Conservation (phyloP, 2,888 invertebrate species). For the Molorchus minor region DNA sequence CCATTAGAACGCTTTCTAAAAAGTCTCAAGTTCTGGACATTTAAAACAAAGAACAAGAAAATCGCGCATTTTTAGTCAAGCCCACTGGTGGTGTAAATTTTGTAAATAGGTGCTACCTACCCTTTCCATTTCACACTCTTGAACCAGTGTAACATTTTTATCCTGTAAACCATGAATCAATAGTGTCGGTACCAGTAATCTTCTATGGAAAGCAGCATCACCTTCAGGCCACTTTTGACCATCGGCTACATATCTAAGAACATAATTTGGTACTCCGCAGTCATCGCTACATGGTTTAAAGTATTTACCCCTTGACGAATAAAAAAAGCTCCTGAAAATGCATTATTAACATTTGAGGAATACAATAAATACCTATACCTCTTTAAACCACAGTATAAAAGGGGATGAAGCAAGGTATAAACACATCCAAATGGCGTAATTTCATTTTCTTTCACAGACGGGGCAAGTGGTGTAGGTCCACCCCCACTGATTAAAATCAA, state of each 20-base stretch:
- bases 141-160: slow-evolving; percentile 71
- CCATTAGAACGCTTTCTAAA: no score
- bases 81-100: no score
- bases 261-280: slow-evolving; percentile 63
- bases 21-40: no score
- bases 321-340: slow-evolving; percentile 63
- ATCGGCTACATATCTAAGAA: slow-evolving; percentile 64
- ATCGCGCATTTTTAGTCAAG: no score
- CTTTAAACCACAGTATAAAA: slow-evolving; percentile 68
- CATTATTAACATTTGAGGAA: background rate
- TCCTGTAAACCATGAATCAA: slow-evolving; percentile 74
- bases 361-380: slow-evolving; percentile 56
- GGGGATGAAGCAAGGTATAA: slow-evolving; percentile 66
- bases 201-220: slow-evolving; percentile 72
- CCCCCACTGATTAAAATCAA: slow-evolving; percentile 74
- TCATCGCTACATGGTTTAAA: slow-evolving; percentile 64
- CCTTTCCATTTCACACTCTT: slow-evolving; percentile 76
- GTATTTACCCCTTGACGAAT: slow-evolving; percentile 67
- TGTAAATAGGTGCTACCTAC: no score
- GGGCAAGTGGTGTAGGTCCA: slow-evolving; percentile 72
- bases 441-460: slow-evolving; percentile 65
- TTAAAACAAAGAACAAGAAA: no score
- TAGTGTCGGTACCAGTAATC: slow-evolving; percentile 71
- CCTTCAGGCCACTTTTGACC: slow-evolving; percentile 76
- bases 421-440: slow-evolving; percentile 65